Base-by-base conservation (phyloP, 1,140 invertebrate genomes). In the Samia ricini region DNA sequence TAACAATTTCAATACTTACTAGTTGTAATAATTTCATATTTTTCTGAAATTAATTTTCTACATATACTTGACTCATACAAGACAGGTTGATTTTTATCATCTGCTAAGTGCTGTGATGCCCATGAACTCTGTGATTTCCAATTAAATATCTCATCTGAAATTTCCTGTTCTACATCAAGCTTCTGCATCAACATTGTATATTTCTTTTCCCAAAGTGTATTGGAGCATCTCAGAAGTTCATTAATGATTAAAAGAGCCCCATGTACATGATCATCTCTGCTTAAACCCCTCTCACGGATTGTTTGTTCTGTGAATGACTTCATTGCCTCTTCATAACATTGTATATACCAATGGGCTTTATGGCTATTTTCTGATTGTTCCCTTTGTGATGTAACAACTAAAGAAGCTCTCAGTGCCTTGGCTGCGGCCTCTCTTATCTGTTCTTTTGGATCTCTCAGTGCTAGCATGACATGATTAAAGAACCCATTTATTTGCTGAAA, bases 401-500 rank as follows among this genome's bases (percentile, higher is more conserved):
- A 91, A 4, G 97, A 98, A 36, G 98, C 98, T 71, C 98, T 91
- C 4, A 99, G 83, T 1, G 98, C 98, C 76, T 98, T 96, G 0
- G 97, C 97, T 10, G 97, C 98, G 15, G 95, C 95, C 88, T 99
- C 97, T 64, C 98, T 92, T 63, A 99, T 96, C 4, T 94, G 93
- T 6, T 97, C 94, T 90, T 99, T 99, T 0, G 96, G 94, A 91
- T 99, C 98, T 68, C 95, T 92, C 18, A 99, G 93, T 10, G 97
- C 97, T 81, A 95, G 95, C 79, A 99, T 98, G 57, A 99, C 99
- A 26, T 96, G 92, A 68, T 99, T 97, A 84, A 99, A 99, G 87
- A 99, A 99, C 52, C 95, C 95, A 36, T 96, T 96, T 0, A 99
- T 96, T 92, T 98, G 97, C 90, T 99, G 98, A 85, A 98, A 99